These are phyloP conservation scores for Neotoxoptera formosana DNA, from an alignment of 1,140 invertebrate species.

Conservation along the genomic window DNA sequence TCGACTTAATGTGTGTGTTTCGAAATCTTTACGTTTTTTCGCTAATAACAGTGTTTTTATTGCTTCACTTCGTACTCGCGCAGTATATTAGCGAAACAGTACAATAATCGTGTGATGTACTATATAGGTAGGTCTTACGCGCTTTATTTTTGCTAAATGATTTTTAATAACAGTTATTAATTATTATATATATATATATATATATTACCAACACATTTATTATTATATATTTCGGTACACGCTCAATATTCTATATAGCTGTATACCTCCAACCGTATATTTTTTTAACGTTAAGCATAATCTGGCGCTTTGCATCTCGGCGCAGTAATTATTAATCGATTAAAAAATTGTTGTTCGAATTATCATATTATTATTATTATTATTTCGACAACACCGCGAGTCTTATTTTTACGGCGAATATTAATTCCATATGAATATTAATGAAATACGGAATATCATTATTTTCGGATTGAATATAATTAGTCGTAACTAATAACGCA, in stretches of 20 bases:
- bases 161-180: conserved; percentile 29
- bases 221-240: not conserved
- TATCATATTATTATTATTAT: too few species aligned
- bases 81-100: not conserved
- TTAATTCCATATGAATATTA: not conserved
- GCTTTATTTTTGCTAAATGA: not conserved
- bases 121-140: not conserved
- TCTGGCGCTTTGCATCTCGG: not conserved
- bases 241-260: not conserved
- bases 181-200: too few species aligned
- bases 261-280: not conserved
- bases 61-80: not conserved
- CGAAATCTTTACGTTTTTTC: not conserved
- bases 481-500: too few species aligned
- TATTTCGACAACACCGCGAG: not conserved
- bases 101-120: not conserved
- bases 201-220: not conserved
- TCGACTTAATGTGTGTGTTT: not conserved
- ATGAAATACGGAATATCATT: not conserved
- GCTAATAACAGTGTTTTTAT: not conserved
- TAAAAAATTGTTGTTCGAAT: not conserved
- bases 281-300: not conserved
- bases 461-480: not conserved
- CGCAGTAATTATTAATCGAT: conserved; percentile 31
- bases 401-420: not conserved